Evolutionary conservation across 2,797 vertebrate species (phyloP), one percentile per base, ranked within the genome.

Genomic region (Myotis pilosus): DNA sequence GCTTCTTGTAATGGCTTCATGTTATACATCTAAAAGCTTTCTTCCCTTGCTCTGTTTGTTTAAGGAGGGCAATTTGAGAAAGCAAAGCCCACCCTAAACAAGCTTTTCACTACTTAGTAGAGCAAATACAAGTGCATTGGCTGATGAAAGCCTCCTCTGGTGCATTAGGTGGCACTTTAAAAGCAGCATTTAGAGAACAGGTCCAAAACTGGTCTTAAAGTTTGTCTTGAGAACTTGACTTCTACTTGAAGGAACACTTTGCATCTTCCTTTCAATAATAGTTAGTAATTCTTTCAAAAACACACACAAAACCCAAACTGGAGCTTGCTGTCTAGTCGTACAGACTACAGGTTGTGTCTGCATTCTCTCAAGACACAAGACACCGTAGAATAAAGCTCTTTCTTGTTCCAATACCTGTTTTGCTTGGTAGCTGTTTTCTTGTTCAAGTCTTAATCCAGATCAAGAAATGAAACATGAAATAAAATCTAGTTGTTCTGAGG

Each of bases 21-120:
- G 92, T 97, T 94, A 98, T 96, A 92, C 68, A 97, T 95, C 93
- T 98, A 98, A 98, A 99, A 99, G 98, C 98, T 98, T 98, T 97
- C 96, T 97, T 69, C 87, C 91, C 96, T 96, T 66, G 69, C 97
- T 96, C 93, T 97, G 97, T 98, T 99, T 99, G 98, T 98, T 99
- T 99, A 98, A 99, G 98, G 96, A 98, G 97, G 97, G 97, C 97
- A 98, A 98, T 98, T 97, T 98, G 98, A 97, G 93, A 33, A 51
- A 94, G 96, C 92, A 91, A 68, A 80, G 66, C 66, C 82, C 79
- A 88, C 55, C 89, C 92, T 64, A 82, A 95, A 93, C 87, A 94
- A 94, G 85, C 25, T 89, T 94, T 95, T 86, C 72, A 79, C 53
- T 93, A 47, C 64, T 87, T 68, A 19, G 53, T 38, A 92, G 76